Base-by-base conservation (phyloP, 1,140 invertebrate species). In the Drosophila ficusphila region DNA sequence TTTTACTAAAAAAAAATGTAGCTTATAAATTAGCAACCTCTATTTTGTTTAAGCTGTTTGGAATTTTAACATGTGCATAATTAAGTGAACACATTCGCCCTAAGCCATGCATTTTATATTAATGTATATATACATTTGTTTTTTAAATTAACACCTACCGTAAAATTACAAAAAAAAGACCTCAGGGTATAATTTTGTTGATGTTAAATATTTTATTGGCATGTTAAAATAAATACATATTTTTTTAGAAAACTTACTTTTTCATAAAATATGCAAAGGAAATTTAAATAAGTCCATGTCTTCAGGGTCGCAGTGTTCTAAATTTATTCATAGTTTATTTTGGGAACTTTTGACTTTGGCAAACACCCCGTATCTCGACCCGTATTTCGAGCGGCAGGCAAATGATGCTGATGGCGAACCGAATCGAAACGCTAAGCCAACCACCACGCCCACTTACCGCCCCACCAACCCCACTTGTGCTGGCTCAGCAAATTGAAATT, bases 371-470 rank as follows among this genome's bases (percentile, higher is more conserved):
- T 12, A 12, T 31, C 27, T 8, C 11, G 4, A 41, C 39, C 41
- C 52, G 16, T 48, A 47, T 47, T 27, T 9, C 25, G 41, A 36
- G 11, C 54, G 41, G 29, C 42, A 53, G 29, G 44, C 54, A 42
- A 60, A 12, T 57, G 49, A 48, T 71, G 64, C 54, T 75, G 76
- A 79, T 76, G 75, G 79, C 79, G 70, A 58, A 75, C 60, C 49
- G 60, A 62, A 71, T 79, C 58, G 48, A 70, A 79, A 53, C 56
- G 56, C 64, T 58, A 62, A 73, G 34, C 70, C 62, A 60, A 60
- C 47, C 57, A 54, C 39, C 54, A 58, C 21, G 31, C 48, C 58
- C 53, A 18, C 16, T 36, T 31, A 9, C 29, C 8, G 23, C 29
- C 29, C 53, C 23, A n/a, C n/a, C 12, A 18, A 23, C 7, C 25